A percentile compares a stretch with the other conserved stretches of the same genome.
Evolutionary conservation across 2,888 invertebrate genomes (phyloP).

Genomic region (Chirona hameri): DNA sequence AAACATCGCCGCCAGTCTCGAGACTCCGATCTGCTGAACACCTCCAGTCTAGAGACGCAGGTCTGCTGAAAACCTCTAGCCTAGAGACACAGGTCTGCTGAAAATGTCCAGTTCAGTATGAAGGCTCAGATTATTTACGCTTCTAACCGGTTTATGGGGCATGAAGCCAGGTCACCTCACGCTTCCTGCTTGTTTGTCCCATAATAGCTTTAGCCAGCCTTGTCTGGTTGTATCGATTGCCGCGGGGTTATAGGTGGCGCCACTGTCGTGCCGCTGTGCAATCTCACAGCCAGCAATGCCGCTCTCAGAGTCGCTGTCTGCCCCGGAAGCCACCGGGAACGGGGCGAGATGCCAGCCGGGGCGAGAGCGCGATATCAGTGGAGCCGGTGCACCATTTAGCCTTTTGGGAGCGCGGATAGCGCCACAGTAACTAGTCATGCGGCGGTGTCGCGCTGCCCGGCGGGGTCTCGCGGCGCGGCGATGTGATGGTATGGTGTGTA

Average conservation of each 20-base stretch:
- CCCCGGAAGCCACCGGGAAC: no score
- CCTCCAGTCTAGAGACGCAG: background rate
- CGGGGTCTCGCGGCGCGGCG: background rate
- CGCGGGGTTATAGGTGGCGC: background rate
- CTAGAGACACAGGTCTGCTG: no score
- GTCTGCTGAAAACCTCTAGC: no score
- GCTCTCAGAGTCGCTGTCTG: no score
- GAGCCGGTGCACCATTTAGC: background rate
- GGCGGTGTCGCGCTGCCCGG: background rate
- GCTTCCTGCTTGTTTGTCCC: background rate
- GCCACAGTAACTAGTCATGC: background rate
- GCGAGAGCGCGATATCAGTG: background rate
- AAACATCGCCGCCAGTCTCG: conserved; percentile 6
- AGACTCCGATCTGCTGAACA: background rate
- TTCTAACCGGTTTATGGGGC: no score
- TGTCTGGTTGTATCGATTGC: background rate
- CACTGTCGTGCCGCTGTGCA: background rate
- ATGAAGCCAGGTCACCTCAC: no score
- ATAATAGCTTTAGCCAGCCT: background rate
- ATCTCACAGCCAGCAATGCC: no score
- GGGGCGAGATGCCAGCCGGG: no score
- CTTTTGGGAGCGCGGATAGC: background rate
- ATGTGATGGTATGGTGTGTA: background rate
- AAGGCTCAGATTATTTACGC: background rate
- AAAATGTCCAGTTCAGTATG: background rate